phyloP scores from a whole-genome alignment of 2,797 vertebrate genomes.

The Lepidocolaptes lacrymiger region DNA sequence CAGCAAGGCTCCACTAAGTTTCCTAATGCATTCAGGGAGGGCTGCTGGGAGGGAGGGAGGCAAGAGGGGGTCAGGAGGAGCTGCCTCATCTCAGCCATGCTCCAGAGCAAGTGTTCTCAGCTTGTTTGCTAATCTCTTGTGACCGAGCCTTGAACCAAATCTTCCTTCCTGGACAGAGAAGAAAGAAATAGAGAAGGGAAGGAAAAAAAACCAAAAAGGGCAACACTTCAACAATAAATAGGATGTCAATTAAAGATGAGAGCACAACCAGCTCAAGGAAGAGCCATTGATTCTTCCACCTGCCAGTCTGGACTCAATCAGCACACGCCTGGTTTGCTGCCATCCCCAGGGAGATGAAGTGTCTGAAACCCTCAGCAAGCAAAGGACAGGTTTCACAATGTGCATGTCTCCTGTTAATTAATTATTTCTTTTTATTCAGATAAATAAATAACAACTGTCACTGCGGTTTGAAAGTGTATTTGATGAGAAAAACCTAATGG shows the following conservation, averaged over 20 bases:
- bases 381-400: neutral
- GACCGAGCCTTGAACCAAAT: neutral
- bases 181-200: neutral
- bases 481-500: neutral
- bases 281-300: neutral
- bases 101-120: constrained; percentile 20
- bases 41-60: neutral
- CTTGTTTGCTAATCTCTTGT: constrained; percentile 21
- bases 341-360: neutral
- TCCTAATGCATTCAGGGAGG: neutral
- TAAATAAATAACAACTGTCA: neutral
- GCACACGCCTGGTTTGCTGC: neutral
- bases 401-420: neutral
- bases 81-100: neutral
- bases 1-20: neutral
- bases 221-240: neutral
- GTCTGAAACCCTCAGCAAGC: neutral
- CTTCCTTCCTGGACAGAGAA: neutral
- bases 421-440: neutral
- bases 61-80: neutral
- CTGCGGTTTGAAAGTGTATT: neutral
- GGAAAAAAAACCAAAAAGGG: neutral
- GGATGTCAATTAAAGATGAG: neutral
- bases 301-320: neutral
- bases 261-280: neutral